Conservation (phyloP, 2,113 vertebrate genomes). For the Macroglossus sobrinus region DNA sequence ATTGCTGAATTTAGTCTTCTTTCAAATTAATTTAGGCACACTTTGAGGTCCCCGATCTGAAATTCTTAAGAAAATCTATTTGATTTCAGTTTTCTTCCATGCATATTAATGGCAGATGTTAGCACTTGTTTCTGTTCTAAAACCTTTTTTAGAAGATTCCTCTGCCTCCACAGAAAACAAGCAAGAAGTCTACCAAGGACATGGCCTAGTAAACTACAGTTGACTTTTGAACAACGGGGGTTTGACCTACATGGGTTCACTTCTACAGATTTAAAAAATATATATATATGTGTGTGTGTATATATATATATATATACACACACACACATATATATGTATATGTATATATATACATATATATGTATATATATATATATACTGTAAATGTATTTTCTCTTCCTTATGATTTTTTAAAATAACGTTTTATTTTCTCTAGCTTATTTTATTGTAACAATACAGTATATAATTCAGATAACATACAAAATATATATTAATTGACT, state of each 20-base stretch:
- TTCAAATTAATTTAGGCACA: not conserved
- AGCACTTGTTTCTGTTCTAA: not conserved
- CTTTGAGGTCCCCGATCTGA: not conserved
- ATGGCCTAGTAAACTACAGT: not conserved
- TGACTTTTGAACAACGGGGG: too few relatives aligned
- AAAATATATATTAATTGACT: not conserved
- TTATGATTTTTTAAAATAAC: not conserved
- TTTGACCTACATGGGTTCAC: not conserved
- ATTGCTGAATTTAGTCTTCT: not conserved
- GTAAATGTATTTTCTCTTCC: not conserved
- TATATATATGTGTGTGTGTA: too few relatives aligned
- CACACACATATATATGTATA: too few relatives aligned
- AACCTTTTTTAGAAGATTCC: not conserved
- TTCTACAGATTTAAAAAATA: not conserved
- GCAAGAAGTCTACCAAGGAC: not conserved
- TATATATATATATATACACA: too few relatives aligned
- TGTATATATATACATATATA: too few relatives aligned
- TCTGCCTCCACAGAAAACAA: not conserved
- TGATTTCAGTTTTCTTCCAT: not conserved
- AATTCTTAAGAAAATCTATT: conserved; percentile 1
- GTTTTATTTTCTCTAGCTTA: not conserved
- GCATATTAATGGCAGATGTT: not conserved
- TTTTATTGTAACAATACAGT: not conserved
- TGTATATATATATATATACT: not conserved
- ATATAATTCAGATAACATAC: not conserved